Base-by-base conservation (phyloP, 2,888 invertebrate genomes). In the Toxonevra muliebris region DNA sequence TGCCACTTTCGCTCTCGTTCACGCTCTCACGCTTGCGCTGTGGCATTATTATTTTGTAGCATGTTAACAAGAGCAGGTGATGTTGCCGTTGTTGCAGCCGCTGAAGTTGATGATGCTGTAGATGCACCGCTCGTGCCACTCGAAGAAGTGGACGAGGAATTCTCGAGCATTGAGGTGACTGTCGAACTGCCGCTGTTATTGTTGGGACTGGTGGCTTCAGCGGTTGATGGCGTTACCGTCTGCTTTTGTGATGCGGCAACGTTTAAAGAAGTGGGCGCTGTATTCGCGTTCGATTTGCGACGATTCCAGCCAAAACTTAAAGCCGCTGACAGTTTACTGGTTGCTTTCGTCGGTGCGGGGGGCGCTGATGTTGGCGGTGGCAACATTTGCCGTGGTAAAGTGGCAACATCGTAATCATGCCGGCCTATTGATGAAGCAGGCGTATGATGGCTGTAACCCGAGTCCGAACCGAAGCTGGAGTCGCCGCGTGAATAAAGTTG, bases 381-480 rank as follows among this genome's bases (percentile, higher is more conserved):
- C 54, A 72, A 71, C 57, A 72, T 57, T 30, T 30, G 30, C 7
- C n/a, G n/a, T n/a, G n/a, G n/a, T n/a, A n/a, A n/a, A n/a, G n/a
- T n/a, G 0, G 76, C 69, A 53, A 81, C 71, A 50, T 83, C 83
- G 65, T 82, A 81, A 15, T 81, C 81, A 68, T 81, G 79, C 0
- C 83, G 78, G 0, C 82, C 83, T 50, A 83, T 80, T 2, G 83
- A 82, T 4, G 84, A 84, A 43, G 83, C 80, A 2, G 84, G 85
- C 63, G 85, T 85, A 48, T 85, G 83, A 84, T 94, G 93, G 83
- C 93, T 94, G 85, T 94, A 94, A 11, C 94, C 93, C 57, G 93
- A 93, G 85, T 94, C 94, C 10, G 93, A 93, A 42, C 93, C 93
- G 74, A 93, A 91, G 5, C 93, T 93, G 7, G 92, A 93, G 78